These are phyloP conservation scores for Yponomeuta sedellus DNA, from an alignment of 2,888 invertebrate genomes.

Conservation along the genomic window DNA sequence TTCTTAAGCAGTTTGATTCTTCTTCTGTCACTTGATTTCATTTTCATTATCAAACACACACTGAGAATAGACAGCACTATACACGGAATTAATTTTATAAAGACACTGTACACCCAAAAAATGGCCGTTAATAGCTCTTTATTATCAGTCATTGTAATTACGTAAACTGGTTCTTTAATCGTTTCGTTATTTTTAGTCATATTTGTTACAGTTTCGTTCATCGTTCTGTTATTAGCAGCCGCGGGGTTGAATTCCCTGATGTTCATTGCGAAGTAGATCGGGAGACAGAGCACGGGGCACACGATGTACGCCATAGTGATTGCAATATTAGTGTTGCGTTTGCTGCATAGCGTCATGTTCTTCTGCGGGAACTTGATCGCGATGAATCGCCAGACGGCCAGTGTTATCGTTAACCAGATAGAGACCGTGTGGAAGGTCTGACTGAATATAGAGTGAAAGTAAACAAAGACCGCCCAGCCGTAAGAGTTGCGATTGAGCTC, in stretches of 20 bases:
- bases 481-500: slow-evolving; percentile 74
- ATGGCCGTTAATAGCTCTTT: slow-evolving; percentile 81
- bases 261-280: slow-evolving; percentile 87
- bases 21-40: slow-evolving; percentile 87
- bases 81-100: slow-evolving; percentile 95
- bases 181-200: slow-evolving; percentile 28
- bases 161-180: slow-evolving; percentile 59
- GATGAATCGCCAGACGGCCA: slow-evolving; percentile 95
- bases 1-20: slow-evolving; percentile 81
- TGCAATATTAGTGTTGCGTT: slow-evolving; percentile 84
- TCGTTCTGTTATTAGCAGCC: neutral
- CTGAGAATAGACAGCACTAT: slow-evolving; percentile 89
- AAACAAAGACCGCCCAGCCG: slow-evolving; percentile 87
- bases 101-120: slow-evolving; percentile 94
- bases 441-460: slow-evolving; percentile 93
- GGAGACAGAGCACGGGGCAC: slow-evolving; percentile 89
- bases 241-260: slow-evolving; percentile 62
- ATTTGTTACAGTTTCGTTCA: slow-evolving; percentile 8
- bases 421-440: slow-evolving; percentile 93
- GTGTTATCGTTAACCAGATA: slow-evolving; percentile 93
- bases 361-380: slow-evolving; percentile 90
- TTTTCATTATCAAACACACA: slow-evolving; percentile 83
- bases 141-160: slow-evolving; percentile 80
- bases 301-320: slow-evolving; percentile 86
- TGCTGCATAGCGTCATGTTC: slow-evolving; percentile 88